A percentile compares a stretch with the other conserved stretches of the same genome.
These are phyloP conservation scores for Psittacula derbiana DNA, from an alignment of 2,797 vertebrate species.

Conservation along the genomic window DNA sequence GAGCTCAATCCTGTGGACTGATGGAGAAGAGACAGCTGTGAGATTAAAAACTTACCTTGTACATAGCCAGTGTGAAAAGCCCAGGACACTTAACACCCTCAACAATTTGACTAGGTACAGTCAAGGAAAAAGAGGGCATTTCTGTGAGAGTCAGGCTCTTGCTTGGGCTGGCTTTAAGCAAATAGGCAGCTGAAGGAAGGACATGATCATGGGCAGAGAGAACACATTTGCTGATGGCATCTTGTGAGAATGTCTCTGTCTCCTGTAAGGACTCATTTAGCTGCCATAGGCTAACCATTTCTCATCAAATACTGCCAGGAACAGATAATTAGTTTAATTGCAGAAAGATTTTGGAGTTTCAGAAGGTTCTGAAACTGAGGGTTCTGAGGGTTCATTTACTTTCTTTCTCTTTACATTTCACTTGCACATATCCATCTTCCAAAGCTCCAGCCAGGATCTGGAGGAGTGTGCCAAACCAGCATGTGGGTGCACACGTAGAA, in stretches of 20 bases:
- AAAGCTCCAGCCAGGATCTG: background rate
- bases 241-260: background rate
- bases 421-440: background rate
- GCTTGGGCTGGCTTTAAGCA: background rate
- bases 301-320: background rate
- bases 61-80: background rate
- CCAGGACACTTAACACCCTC: background rate
- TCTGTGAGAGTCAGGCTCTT: background rate
- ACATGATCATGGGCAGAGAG: fast-evolving
- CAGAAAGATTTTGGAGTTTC: background rate
- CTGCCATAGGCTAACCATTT: background rate
- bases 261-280: background rate
- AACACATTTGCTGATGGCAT: background rate
- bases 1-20: fast-evolving
- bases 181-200: background rate
- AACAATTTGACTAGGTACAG: background rate
- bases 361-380: background rate
- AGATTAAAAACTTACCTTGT: background rate
- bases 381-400: background rate
- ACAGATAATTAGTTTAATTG: background rate
- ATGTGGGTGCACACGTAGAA: background rate
- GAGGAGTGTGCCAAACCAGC: background rate
- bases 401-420: background rate
- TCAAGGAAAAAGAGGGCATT: background rate
- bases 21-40: background rate